These are phyloP conservation scores for Willowsia nigromaculata DNA, from an alignment of 2,888 invertebrate species.

Conservation along the genomic window DNA sequence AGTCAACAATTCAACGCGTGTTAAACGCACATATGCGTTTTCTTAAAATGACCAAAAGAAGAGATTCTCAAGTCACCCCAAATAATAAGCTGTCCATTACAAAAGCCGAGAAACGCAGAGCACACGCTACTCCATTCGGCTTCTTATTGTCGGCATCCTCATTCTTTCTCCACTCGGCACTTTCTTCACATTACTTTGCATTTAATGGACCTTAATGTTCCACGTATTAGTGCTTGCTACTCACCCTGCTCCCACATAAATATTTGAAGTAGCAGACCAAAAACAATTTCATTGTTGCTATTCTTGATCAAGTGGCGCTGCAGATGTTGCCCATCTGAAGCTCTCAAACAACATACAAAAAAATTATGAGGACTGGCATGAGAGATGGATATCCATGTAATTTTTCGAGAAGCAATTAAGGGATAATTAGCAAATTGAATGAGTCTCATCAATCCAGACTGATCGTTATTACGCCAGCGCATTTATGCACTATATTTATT, in stretches of 20 bases:
- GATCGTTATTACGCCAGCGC: constrained; percentile 46
- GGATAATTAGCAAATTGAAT: constrained; percentile 70
- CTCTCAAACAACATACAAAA: background rate
- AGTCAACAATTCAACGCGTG: constrained; percentile 44
- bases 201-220: constrained; percentile 15
- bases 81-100: background rate
- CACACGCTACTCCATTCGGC: constrained; percentile 3
- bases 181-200: background rate
- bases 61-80: constrained; percentile 17
- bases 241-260: constrained; percentile 32
- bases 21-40: background rate
- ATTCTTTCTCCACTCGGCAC: background rate
- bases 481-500: background rate
- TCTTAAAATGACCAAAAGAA: background rate
- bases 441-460: constrained; percentile 51
- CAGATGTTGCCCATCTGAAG: constrained; percentile 49
- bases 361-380: too few relatives aligned
- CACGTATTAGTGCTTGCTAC: background rate
- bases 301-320: background rate
- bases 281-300: constrained; percentile 55
- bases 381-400: background rate
- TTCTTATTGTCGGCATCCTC: background rate
- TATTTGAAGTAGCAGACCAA: constrained; percentile 52
- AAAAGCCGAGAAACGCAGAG: background rate
- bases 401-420: constrained; percentile 51